Evolutionary conservation across 30 jellyfish, hydroid and myxozoan genomes (phyloP), one percentile per base, ranked within the genome.

Genomic region (Phacellophora camtschatica): DNA sequence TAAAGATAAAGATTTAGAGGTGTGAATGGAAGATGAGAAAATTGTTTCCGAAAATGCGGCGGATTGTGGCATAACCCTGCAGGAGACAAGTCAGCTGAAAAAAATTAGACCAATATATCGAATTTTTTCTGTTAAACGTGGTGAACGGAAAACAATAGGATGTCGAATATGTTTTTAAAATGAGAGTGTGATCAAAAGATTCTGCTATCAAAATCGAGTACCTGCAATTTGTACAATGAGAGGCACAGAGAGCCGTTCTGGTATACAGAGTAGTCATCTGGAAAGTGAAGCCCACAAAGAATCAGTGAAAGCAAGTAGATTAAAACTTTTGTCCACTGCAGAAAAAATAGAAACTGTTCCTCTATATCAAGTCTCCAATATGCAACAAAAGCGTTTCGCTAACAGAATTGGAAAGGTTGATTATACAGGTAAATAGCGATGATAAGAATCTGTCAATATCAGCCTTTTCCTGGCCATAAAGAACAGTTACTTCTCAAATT

Each of bases 251-350:
- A 28, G 76, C 16, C 81, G 81, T 75, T 36, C 71, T 10, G 35
- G 35, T 9, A 36, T 75, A 66, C 76, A 66, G 71, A 75, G 35
- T 37, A 23, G 35, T 66, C 81, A 66, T 30, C 22, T 66, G 76
- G 35, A 66, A 4, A 66, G 81, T 36, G 81, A 30, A 22, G 69
- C 69, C 81, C 81, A 66, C 35, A 37, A 66, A 66, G 76, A 62
- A 61, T 11, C 76, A 62, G 15, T 62, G 8, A 62, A 62, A 11
- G 76, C 59, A 62, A 62, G 19, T 61, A 23, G 59, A 27, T 62
- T 23, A 61, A 62, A 62, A 62, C 8, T 8, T 61, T 19, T 29
- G 61, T 62, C 76, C 19, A 62, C 57, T 11, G 27, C 63, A 62
- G 76, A 29, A 62, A 62, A 62, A 29, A 8, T 62, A 11, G 76